phyloP scores from a whole-genome alignment of 2,888 invertebrate species.

The Rotaria sp. region DNA sequence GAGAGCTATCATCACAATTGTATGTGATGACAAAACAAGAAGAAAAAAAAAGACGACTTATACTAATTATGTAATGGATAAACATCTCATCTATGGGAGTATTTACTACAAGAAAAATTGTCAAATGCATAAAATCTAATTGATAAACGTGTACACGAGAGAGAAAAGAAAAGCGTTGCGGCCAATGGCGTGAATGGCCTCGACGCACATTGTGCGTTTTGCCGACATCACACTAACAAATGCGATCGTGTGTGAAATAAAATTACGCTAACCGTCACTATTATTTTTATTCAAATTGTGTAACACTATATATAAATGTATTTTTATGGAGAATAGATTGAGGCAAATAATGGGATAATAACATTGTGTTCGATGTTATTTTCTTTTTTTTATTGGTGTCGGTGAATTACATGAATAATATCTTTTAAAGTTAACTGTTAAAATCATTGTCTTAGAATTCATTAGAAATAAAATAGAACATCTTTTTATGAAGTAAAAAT shows the following conservation, averaged over 20 bases:
- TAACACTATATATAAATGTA: not conserved
- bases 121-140: not conserved
- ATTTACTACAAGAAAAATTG: not conserved
- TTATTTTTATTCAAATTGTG: not conserved
- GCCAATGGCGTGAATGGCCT: not conserved
- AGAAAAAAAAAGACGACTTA: not conserved
- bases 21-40: not conserved
- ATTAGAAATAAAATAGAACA: not conserved
- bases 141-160: not conserved
- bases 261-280: not conserved
- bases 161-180: not conserved
- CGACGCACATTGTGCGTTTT: not conserved
- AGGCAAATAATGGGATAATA: conserved; percentile 5
- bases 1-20: not conserved
- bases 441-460: not conserved
- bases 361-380: not conserved
- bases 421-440: not conserved
- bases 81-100: not conserved
- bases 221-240: not conserved
- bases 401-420: not conserved
- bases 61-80: not conserved
- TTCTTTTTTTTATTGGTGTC: not conserved
- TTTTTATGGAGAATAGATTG: not conserved
- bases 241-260: conserved; percentile 9
- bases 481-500: not conserved